Percentiles rank a stretch among this genome's conserved stretches.
Conservation (phyloP, 2,797 vertebrate genomes). For the Melanotaenia boesemani region DNA sequence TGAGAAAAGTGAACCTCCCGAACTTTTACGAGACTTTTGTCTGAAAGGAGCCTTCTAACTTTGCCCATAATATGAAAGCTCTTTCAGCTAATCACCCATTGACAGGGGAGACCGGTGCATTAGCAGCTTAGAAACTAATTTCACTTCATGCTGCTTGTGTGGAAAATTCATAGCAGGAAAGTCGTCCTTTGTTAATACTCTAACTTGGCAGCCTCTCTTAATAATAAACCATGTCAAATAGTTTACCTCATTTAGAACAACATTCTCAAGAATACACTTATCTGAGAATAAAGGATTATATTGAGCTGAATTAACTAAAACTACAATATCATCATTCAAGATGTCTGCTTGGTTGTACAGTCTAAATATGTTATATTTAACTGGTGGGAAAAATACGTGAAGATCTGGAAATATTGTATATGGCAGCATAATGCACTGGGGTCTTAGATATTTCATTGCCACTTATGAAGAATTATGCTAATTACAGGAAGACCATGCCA, state of each 20-base stretch:
- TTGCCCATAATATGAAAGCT: conserved; percentile 75
- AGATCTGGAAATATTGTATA: not conserved
- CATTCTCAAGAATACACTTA: conserved; percentile 28
- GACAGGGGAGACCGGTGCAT: conserved; percentile 64
- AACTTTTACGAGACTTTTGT: conserved; percentile 81
- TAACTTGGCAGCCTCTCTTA: conserved; percentile 43
- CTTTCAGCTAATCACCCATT: conserved; percentile 77
- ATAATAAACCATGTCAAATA: conserved; percentile 59
- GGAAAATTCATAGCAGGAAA: conserved; percentile 63
- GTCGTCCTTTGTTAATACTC: conserved; percentile 57
- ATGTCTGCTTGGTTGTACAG: not conserved
- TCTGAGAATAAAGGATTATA: conserved; percentile 18
- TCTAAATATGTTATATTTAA: too few relatives aligned
- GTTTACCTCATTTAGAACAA: conserved; percentile 55
- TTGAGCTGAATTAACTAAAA: not conserved
- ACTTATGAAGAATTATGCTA: not conserved
- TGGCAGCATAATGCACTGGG: not conserved
- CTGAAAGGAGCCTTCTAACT: conserved; percentile 76
- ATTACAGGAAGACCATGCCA: not conserved
- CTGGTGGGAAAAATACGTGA: not conserved
- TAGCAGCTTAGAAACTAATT: conserved; percentile 72
- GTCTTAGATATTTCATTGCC: not conserved
- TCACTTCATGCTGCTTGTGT: conserved; percentile 60
- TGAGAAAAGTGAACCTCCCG: conserved; percentile 85
- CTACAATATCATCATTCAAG: not conserved